phyloP scores from a whole-genome alignment of 2,797 vertebrate species.

The Anguilla obscura region DNA sequence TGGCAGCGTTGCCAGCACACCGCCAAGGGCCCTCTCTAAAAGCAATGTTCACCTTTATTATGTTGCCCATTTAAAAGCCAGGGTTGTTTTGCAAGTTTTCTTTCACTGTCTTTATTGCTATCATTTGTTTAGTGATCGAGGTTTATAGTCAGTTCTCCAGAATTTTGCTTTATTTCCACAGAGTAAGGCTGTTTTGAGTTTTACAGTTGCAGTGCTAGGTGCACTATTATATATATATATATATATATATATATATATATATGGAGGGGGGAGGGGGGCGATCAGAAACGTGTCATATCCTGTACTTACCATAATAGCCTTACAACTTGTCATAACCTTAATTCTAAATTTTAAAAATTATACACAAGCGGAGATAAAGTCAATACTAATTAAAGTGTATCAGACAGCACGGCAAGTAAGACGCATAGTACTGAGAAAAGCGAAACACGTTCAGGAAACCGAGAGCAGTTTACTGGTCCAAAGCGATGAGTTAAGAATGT shows the following conservation, averaged over 20 bases:
- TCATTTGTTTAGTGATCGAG: conserved; percentile 15
- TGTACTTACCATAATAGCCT: not conserved
- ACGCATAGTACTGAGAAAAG: not conserved
- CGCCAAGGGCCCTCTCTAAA: conserved; percentile 8
- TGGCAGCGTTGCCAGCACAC: conserved; percentile 18
- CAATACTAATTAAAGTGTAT: not conserved
- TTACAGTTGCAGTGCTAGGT: not conserved
- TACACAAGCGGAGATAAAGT: not conserved
- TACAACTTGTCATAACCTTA: not conserved
- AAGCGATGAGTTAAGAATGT: not conserved
- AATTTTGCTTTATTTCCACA: conserved; percentile 6
- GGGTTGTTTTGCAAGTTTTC: not conserved
- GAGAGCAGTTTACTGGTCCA: not conserved
- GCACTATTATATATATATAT: too few relatives aligned
- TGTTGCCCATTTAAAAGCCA: not conserved
- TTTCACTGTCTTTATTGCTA: conserved; percentile 8
- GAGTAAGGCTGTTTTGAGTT: not conserved
- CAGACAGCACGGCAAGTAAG: not conserved
- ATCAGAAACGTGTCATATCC: not conserved
- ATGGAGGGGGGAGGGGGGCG: not conserved
- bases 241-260: too few relatives aligned
- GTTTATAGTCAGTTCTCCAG: not conserved
- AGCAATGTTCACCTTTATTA: not conserved
- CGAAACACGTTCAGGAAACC: not conserved
- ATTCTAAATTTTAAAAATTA: not conserved